phyloP scores from a whole-genome alignment of 2,888 invertebrate genomes.

The Tachina grossa region DNA sequence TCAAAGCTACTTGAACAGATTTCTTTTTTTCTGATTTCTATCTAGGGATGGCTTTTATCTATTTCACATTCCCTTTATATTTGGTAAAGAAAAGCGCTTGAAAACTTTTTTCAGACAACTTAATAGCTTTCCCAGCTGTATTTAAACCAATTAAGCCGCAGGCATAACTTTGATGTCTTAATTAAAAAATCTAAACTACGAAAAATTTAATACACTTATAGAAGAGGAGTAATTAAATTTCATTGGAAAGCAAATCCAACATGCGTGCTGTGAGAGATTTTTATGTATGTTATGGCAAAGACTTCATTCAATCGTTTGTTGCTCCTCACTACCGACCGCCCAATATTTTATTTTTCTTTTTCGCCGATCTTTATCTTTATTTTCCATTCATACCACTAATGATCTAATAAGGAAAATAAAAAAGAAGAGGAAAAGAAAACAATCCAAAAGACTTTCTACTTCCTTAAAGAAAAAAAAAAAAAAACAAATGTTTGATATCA shows the following conservation, averaged over 20 bases:
- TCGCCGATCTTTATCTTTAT: constrained; percentile 78
- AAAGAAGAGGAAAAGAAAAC: constrained; percentile 43
- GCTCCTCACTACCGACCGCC: too few relatives aligned
- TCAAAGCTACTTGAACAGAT: not conserved
- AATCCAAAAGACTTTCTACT: constrained; percentile 72
- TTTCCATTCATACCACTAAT: constrained; percentile 78
- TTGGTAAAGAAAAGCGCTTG: not conserved
- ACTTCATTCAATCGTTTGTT: not conserved
- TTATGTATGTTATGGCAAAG: not conserved
- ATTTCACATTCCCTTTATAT: not conserved
- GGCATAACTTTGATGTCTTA: constrained; percentile 57
- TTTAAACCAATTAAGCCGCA: constrained; percentile 5
- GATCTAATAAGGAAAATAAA: constrained; percentile 78
- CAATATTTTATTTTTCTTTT: constrained; percentile 8
- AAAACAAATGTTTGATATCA: constrained; percentile 33
- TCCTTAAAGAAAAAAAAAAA: constrained; percentile 47
- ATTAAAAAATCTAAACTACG: constrained; percentile 39
- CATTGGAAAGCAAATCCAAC: constrained; percentile 40
- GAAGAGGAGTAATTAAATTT: constrained; percentile 60
- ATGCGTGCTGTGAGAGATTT: constrained; percentile 53
- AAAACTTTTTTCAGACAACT: not conserved
- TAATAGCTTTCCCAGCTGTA: not conserved
- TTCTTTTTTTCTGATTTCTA: not conserved
- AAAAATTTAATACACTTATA: constrained; percentile 11
- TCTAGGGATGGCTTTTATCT: not conserved